A percentile compares a stretch with the other conserved stretches of the same genome.
These are phyloP conservation scores for Calidris pygmaea DNA, from an alignment of 2,113 vertebrate species.

Conservation along the genomic window DNA sequence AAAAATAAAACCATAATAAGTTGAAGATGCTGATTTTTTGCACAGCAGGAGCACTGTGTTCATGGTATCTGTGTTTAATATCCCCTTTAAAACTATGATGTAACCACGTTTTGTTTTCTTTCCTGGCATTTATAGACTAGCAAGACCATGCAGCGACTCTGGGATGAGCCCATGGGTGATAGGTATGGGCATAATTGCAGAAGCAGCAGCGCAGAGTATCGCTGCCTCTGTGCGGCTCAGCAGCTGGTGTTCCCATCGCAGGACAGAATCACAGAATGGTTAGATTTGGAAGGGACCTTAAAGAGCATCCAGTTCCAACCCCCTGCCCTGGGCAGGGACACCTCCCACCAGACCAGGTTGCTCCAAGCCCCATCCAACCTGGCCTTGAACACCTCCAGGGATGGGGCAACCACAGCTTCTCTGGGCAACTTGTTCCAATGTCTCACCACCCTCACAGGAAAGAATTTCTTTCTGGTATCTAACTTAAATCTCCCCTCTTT, in stretches of 20 bases:
- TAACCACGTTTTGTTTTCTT: neutral
- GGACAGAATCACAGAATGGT: neutral
- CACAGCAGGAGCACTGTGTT: neutral
- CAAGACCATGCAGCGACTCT: neutral
- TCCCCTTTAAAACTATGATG: neutral
- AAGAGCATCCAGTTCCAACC: too few relatives aligned
- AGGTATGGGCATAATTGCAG: neutral
- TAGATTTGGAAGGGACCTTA: too few relatives aligned
- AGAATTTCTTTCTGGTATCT: too few relatives aligned
- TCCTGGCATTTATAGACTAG: neutral
- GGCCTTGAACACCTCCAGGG: too few relatives aligned
- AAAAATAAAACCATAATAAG: neutral
- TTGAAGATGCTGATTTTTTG: neutral
- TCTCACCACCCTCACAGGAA: too few relatives aligned
- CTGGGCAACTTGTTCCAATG: too few relatives aligned
- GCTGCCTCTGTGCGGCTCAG: accelerated
- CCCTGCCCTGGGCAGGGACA: too few relatives aligned
- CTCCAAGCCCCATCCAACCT: too few relatives aligned
- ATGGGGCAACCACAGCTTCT: too few relatives aligned
- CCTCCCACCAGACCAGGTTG: too few relatives aligned
- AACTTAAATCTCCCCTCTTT: too few relatives aligned
- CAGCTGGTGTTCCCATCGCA: neutral
- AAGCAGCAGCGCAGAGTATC: neutral
- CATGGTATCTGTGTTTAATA: neutral
- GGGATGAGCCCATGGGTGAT: neutral